Conservation (phyloP, 2,888 invertebrate genomes). For the Chelonus formosanus region DNA sequence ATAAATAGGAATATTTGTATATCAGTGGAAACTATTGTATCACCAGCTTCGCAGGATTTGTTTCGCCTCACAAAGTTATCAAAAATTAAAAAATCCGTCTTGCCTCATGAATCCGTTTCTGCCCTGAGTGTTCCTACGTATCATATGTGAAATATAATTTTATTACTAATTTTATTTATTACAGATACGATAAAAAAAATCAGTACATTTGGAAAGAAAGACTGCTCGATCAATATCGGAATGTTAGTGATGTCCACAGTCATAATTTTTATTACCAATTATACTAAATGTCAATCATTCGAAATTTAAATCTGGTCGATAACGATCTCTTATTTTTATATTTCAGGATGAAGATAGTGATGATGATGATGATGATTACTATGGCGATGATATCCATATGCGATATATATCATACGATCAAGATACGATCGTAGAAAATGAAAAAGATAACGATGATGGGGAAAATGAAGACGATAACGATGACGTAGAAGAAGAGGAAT, state of each 20-base stretch:
- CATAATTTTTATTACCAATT: slow-evolving; percentile 4
- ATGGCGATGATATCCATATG: too few species aligned
- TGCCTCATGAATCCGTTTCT: too few species aligned
- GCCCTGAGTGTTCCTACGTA: too few species aligned
- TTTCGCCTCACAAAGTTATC: too few species aligned
- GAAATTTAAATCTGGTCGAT: slow-evolving; percentile 2
- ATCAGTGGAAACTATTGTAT: too few species aligned
- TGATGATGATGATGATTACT: slow-evolving; percentile 73
- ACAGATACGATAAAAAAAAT: slow-evolving; percentile 79
- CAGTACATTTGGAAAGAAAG: slow-evolving; percentile 64
- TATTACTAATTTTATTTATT: too few species aligned
- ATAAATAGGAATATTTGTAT: too few species aligned
- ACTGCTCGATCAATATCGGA: slow-evolving; percentile 72
- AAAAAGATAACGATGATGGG: slow-evolving; percentile 73
- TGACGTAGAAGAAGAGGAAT: slow-evolving; percentile 68
- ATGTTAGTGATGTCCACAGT: slow-evolving; percentile 44
- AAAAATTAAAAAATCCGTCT: too few species aligned
- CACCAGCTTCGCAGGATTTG: too few species aligned
- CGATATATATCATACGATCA: too few species aligned
- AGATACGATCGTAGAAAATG: too few species aligned
- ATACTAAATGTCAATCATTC: neutral
- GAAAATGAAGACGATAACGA: slow-evolving; percentile 72
- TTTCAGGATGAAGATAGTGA: slow-evolving; percentile 67
- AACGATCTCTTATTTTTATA: slow-evolving; percentile 11
- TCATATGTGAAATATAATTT: too few species aligned